phyloP scores from a whole-genome alignment of 2,888 invertebrate species.

The Amitus sp. region DNA sequence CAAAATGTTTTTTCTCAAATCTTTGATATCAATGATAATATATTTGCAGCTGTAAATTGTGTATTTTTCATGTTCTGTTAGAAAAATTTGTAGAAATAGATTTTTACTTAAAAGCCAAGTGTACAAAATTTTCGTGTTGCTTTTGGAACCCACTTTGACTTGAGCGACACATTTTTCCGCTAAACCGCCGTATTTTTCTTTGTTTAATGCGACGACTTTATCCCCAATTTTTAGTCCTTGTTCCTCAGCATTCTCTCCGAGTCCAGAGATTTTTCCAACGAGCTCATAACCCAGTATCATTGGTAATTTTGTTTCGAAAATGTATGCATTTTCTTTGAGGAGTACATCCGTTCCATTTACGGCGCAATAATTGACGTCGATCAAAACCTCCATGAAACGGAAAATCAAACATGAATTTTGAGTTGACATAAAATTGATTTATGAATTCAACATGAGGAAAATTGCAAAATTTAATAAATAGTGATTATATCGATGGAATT shows the following conservation, averaged over 20 bases:
- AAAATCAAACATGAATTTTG: not conserved
- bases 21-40: too few species aligned
- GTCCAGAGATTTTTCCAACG: constrained; percentile 71
- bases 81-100: too few species aligned
- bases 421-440: not conserved
- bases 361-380: constrained; percentile 73
- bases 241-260: constrained; percentile 66
- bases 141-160: constrained; percentile 53
- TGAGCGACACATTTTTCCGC: constrained; percentile 71
- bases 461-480: not conserved
- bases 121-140: too few species aligned
- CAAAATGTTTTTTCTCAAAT: too few species aligned
- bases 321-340: constrained; percentile 67
- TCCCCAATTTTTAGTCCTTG: constrained; percentile 69
- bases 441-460: not conserved
- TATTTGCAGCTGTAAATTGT: too few species aligned
- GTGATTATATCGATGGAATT: too few species aligned
- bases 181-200: constrained; percentile 70
- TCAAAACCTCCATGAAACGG: constrained; percentile 67
- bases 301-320: constrained; percentile 66
- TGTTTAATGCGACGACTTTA: constrained; percentile 71
- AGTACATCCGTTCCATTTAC: constrained; percentile 74
- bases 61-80: too few species aligned
- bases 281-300: constrained; percentile 75
- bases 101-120: too few species aligned